Percentiles rank a stretch among this genome's conserved stretches.
phyloP scores from a whole-genome alignment of 2,797 vertebrate genomes.

The Gobionotothen gibberifrons region DNA sequence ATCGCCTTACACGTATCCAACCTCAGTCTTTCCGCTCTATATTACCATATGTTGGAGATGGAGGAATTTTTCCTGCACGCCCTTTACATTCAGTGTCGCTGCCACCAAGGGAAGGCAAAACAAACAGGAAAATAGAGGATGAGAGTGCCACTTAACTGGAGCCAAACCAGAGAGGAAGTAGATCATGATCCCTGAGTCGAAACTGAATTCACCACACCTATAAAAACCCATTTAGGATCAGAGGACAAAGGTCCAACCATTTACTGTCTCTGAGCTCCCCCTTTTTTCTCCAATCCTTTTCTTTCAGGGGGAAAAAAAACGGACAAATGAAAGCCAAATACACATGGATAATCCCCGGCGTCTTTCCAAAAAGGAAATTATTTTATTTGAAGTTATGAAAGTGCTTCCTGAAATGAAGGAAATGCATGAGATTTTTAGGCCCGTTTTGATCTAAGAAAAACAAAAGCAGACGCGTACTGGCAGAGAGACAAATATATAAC shows the following conservation, averaged over 20 bases:
- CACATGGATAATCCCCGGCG: constrained; percentile 72
- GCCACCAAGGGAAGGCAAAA: constrained; percentile 47
- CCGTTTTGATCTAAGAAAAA: constrained; percentile 80
- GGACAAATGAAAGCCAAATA: constrained; percentile 76
- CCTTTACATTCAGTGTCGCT: constrained; percentile 28
- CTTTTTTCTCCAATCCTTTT: constrained; percentile 68
- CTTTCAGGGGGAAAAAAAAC: constrained; percentile 64
- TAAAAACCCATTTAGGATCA: constrained; percentile 80
- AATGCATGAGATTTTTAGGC: constrained; percentile 70
- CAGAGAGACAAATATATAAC: constrained; percentile 70
- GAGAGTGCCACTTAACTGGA: constrained; percentile 55
- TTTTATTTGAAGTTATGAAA: constrained; percentile 83
- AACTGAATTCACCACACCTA: constrained; percentile 75
- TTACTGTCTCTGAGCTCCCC: constrained; percentile 65
- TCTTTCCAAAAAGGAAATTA: constrained; percentile 83
- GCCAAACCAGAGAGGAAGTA: constrained; percentile 61
- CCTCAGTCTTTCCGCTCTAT: constrained; percentile 8
- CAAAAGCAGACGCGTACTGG: constrained; percentile 68
- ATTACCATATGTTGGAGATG: constrained; percentile 25
- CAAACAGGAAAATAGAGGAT: constrained; percentile 62
- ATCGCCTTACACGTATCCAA: constrained; percentile 15
- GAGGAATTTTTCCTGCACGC: constrained; percentile 5
- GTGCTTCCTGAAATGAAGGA: constrained; percentile 76
- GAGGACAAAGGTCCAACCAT: constrained; percentile 70
- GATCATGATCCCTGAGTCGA: constrained; percentile 71